A percentile compares a stretch with the other conserved stretches of the same genome.
Conservation (phyloP, 2,113 vertebrate species). For the Leptobrachium ailaonicum region DNA sequence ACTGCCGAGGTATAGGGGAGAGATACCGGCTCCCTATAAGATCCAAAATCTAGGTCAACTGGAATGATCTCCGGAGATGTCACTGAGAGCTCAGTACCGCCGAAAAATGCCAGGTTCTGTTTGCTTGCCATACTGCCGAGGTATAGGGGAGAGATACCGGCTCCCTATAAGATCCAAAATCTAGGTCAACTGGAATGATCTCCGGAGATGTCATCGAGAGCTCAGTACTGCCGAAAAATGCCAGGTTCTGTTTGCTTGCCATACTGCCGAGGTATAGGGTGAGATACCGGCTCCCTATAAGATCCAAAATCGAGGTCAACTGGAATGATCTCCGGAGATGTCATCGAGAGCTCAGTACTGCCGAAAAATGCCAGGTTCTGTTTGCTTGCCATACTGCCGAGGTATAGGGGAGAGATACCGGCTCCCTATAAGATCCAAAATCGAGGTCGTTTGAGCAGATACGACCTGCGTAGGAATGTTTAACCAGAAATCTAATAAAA, state of each 20-base stretch:
- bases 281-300: no score
- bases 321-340: background rate
- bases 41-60: constrained; percentile 13
- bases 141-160: background rate
- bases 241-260: no score
- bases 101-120: background rate
- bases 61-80: background rate
- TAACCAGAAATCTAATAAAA: no score
- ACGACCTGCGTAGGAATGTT: no score
- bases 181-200: background rate
- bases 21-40: no score
- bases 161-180: background rate
- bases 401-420: no score
- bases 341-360: no score
- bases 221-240: no score
- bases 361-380: background rate
- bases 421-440: background rate
- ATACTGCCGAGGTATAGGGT: no score
- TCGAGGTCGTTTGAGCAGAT: background rate
- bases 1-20: no score
- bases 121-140: background rate
- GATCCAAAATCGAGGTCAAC: constrained; percentile 9
- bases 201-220: no score
- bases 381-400: background rate
- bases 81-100: no score